These are phyloP conservation scores for Villa cingulata DNA, from an alignment of 2,888 invertebrate species.

Conservation along the genomic window DNA sequence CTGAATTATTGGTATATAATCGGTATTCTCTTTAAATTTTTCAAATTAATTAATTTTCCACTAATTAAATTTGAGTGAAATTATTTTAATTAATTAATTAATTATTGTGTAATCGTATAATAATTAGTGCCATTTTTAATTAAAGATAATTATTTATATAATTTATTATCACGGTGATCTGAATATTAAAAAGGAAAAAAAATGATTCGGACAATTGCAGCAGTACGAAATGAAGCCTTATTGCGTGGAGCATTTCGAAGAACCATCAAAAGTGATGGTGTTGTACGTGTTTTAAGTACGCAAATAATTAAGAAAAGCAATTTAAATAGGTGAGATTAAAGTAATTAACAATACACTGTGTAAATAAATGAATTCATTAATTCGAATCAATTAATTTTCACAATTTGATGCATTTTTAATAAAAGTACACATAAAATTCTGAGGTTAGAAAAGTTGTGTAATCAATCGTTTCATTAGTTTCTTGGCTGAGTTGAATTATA, in stretches of 20 bases:
- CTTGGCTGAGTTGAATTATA: too few species aligned
- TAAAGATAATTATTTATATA: too few species aligned
- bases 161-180: too few species aligned
- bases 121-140: too few species aligned
- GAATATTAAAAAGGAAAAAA: conserved; percentile 18
- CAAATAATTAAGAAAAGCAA: conserved; percentile 4
- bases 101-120: too few species aligned
- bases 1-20: not conserved
- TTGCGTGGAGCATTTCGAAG: conserved; percentile 49
- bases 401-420: not conserved
- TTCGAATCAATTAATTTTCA: not conserved
- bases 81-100: too few species aligned
- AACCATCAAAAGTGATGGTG: conserved; percentile 21
- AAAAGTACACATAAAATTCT: not conserved
- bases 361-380: too few species aligned
- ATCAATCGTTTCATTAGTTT: too few species aligned
- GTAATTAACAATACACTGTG: not conserved
- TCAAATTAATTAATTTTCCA: too few species aligned
- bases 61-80: too few species aligned
- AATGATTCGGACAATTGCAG: conserved; percentile 62
- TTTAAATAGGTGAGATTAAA: conserved; percentile 1
- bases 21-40: too few species aligned
- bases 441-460: conserved; percentile 11
- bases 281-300: conserved; percentile 4
- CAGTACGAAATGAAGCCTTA: conserved; percentile 50